A percentile compares a stretch with the other conserved stretches of the same genome.
phyloP scores from a whole-genome alignment of 2,797 vertebrate species.

The Parotocinclus haroldoi region DNA sequence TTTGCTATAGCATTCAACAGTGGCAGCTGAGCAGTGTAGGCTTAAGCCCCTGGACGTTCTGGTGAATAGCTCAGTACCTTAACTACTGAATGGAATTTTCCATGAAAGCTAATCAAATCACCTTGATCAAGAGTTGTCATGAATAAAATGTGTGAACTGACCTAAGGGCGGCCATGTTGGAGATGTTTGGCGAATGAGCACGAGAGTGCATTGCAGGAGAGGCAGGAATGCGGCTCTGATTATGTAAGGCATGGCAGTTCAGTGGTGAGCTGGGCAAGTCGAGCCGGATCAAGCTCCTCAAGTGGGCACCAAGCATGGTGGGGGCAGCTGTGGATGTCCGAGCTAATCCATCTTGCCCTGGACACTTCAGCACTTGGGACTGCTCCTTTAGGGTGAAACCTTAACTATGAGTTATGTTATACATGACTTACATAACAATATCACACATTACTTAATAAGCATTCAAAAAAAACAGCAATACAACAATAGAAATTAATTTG shows the following conservation, averaged over 20 bases:
- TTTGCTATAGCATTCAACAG: no score
- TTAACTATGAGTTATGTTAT: no score
- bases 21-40: no score
- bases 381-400: slow-evolving; percentile 74
- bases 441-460: no score
- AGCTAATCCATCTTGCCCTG: slow-evolving; percentile 73
- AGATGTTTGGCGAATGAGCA: slow-evolving; percentile 85
- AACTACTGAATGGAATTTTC: no score
- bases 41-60: no score
- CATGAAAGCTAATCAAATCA: no score
- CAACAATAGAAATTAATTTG: no score
- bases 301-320: slow-evolving; percentile 81
- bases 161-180: slow-evolving; percentile 96
- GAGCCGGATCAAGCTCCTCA: slow-evolving; percentile 83
- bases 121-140: no score
- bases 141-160: slow-evolving; percentile 48
- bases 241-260: slow-evolving; percentile 86
- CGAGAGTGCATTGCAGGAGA: slow-evolving; percentile 85
- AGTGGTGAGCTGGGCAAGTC: slow-evolving; percentile 88
- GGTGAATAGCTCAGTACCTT: no score
- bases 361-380: slow-evolving; percentile 80
- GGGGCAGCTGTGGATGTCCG: slow-evolving; percentile 73
- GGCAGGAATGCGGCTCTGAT: slow-evolving; percentile 75
- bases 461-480: no score
- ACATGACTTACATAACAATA: no score